phyloP scores from a whole-genome alignment of 2,888 invertebrate genomes.

The Drosophila subquinaria region DNA sequence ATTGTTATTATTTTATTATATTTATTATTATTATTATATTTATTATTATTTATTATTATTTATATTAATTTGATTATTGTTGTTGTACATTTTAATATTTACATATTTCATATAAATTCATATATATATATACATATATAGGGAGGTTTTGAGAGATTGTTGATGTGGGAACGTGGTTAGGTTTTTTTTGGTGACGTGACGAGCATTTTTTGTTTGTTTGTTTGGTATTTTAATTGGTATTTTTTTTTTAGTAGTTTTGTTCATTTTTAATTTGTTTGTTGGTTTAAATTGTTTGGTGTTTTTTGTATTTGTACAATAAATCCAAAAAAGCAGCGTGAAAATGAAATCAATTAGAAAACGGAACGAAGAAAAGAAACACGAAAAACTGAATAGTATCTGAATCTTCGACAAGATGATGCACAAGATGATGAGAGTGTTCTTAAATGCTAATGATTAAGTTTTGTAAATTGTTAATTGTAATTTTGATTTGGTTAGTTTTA shows the following conservation, averaged over 20 bases:
- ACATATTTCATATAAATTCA: slow-evolving; percentile 28
- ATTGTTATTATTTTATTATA: background rate
- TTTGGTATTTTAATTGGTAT: slow-evolving; percentile 42
- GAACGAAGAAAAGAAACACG: slow-evolving; percentile 82
- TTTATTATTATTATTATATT: background rate
- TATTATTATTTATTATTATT: no score
- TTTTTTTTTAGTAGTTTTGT: slow-evolving; percentile 14
- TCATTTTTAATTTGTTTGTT: slow-evolving; percentile 42
- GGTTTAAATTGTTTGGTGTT: slow-evolving; percentile 20
- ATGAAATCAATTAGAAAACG: slow-evolving; percentile 82
- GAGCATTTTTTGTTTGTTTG: slow-evolving; percentile 44
- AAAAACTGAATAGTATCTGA: slow-evolving; percentile 73
- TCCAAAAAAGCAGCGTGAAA: slow-evolving; percentile 86
- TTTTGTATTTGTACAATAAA: slow-evolving; percentile 75
- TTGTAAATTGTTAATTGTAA: background rate
- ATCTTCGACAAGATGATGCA: slow-evolving; percentile 61
- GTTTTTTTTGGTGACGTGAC: slow-evolving; percentile 40
- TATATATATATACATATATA: slow-evolving; percentile 18
- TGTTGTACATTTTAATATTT: slow-evolving; percentile 12
- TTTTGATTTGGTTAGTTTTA: background rate
- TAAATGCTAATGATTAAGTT: slow-evolving; percentile 59
- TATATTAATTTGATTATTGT: background rate
- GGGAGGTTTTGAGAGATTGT: slow-evolving; percentile 11
- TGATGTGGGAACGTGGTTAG: slow-evolving; percentile 12
- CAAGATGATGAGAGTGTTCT: slow-evolving; percentile 66